Base-by-base conservation (phyloP, 2,113 vertebrate species). In the Lampris megalopsis region DNA sequence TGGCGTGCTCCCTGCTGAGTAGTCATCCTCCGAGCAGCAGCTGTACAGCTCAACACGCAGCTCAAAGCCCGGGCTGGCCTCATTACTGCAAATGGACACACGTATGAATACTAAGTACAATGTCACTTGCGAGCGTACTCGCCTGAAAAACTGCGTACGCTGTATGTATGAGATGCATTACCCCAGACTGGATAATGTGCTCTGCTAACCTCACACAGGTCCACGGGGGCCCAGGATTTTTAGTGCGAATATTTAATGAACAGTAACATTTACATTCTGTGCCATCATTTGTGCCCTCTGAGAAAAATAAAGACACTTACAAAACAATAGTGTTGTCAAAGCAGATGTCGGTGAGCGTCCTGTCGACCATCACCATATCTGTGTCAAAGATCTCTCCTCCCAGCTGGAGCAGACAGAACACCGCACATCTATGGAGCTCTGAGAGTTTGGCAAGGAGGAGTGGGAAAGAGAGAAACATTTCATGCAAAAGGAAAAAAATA, bases 341-440 rank as follows among this genome's bases (percentile, higher is more conserved):
- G 92, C 96, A 97, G 87, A 99, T 97, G 86, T 99, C 97, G 0
- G 97, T 97, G 72, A 98, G 94, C 0, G 97, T 98, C 80, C 97
- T 90, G 91, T 99, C 96, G 73, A 98, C 97, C 79, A 97, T 94
- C 86, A 97, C 94, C 95, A 97, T 97, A 89, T 98, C 96, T 0
- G 97, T 97, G 91, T 98, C 97, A 4, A 96, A 94, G 82, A 98
- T 97, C 84, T 98, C 95, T 0, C 94, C 95, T 5, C 96, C 96
- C 0, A 98, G 83, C 93, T 96, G 97, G 74, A 98, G 94, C 75
- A 98, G 93, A 81, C 97, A 95, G 93, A 99, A 98, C 63, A 97
- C 96, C 0, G 97, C 97, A 71, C 97, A 98, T 37, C 96, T 96
- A 71, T 97, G 97, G 37, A 96, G 93, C 84, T 97, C 97, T 98